Evolutionary conservation across 2,797 vertebrate genomes (phyloP), one percentile per base, ranked within the genome.

Genomic region (Coluber constrictor): DNA sequence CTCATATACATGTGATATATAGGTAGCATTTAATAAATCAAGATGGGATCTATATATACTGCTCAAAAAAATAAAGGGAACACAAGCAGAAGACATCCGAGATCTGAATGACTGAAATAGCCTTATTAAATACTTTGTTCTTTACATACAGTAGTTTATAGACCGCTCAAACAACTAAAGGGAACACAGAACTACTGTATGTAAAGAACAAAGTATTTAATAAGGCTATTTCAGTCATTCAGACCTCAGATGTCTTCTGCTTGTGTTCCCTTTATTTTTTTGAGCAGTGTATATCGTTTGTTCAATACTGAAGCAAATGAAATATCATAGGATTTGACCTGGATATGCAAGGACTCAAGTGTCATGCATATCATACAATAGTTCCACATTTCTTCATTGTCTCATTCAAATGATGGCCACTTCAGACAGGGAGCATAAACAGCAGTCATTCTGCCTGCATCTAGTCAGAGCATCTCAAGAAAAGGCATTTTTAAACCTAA

Each of bases 1-100:
- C 87, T 74, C 79, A 91, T 86, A 86, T 66, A 93, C 92, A 94
- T 32, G 29, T 79, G 94, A 8, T 63, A 92, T 55, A 63, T 93
- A 47, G 27, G 18, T 70, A 18, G 5, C 13, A 60, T 20, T 63
- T 43, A 66, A 91, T 47, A 87, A 3, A 83, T 66, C 4, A 79
- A 51, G 4, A 89, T 93, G 89, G 89, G 51, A 94, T 70, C 94
- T 91, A 94, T 57, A 92, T 91, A 23, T 20, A 37, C 37, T 37
- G 37, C 37, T 37, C 37, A 37, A 37, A 37, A 37, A 37, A 37
- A 37, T 37, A 37, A 37, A 37, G 37, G 37, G 37, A 37, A 37
- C 37, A 37, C 37, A 37, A 37, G 37, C 37, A 37, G 37, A 37
- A 37, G 37, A 37, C 37, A 37, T 37, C 37, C 37, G 37, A 37